Evolutionary conservation across 2,113 vertebrate genomes (phyloP).

Genomic region (Eudyptes chrysolophus): DNA sequence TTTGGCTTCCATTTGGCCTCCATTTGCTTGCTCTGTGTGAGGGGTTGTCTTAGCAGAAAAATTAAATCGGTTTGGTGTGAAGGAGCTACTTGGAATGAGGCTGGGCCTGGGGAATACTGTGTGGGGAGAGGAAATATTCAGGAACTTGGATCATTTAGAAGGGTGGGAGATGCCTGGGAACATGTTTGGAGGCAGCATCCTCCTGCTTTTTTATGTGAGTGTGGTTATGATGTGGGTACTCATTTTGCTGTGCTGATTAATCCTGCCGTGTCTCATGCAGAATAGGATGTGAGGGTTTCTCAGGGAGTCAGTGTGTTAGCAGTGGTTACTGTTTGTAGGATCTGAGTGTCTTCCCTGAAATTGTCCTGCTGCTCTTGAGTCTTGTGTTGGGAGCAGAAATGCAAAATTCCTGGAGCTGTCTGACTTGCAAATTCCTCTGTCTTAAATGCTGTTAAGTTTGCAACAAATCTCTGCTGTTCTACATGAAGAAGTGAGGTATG

Average conservation of each 20-base stretch:
- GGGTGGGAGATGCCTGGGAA: neutral
- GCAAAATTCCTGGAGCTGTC: neutral
- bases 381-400: neutral
- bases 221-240: neutral
- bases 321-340: neutral
- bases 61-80: neutral
- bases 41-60: neutral
- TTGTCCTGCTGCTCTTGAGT: neutral
- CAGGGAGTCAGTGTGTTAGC: neutral
- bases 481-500: neutral
- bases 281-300: neutral
- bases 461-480: neutral
- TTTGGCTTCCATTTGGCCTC: neutral
- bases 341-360: neutral
- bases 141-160: neutral
- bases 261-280: rapidly evolving
- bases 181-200: neutral
- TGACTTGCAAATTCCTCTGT: neutral
- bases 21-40: neutral
- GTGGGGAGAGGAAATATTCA: neutral
- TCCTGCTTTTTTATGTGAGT: neutral
- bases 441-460: neutral
- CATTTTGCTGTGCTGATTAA: neutral
- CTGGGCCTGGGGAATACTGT: neutral
- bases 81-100: neutral